Evolutionary conservation across 92 coral and sea anemone species (phyloP), one percentile per base, ranked within the genome.

Genomic region (Zoanthus sociatus): DNA sequence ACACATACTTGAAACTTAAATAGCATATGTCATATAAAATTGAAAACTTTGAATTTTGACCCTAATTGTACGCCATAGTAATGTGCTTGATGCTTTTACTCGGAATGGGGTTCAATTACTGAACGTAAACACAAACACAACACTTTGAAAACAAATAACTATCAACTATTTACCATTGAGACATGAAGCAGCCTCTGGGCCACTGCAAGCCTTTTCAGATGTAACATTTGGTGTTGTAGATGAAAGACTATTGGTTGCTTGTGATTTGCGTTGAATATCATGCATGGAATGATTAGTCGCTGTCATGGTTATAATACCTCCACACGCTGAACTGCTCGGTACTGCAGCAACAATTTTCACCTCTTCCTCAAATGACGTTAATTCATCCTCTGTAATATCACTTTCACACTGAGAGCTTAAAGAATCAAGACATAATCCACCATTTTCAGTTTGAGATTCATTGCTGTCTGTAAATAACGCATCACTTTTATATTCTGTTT

Each of bases 341-440:
- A 17, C 17, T 6, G 13, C 20, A 15, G 7, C 15, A 37, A 44
- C 46, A 10, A 58, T 20, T 31, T 44, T 50, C 6, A 0, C 46
- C 47, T 60, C 31, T 3, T 60, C 54, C 42, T 42, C 48, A 32
- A 70, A 42, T 6, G 21, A 54, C 66, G 53, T 21, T 12, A 32
- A 12, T 47, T 67, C 85, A 66, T 81, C 85, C 17, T 81, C 85
- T 44, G 75, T 81, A 31, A 11, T 5, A 81, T 81, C 85, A 81
- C 85, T 64, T 31, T 81, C 85, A 66, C 21, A 26, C 18, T 44
- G 84, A 44, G 73, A n/a, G 9, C 84, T 67, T 7, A 18, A 33
- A 12, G 3, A 26, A 30, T 81, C 85, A 45, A 46, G 0, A 51
- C 16, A 46, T 13, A 9, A 56, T 31, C 15, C 60, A 44, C 4